phyloP scores from a whole-genome alignment of 2,888 invertebrate genomes.

The Tiphia femorata region DNA sequence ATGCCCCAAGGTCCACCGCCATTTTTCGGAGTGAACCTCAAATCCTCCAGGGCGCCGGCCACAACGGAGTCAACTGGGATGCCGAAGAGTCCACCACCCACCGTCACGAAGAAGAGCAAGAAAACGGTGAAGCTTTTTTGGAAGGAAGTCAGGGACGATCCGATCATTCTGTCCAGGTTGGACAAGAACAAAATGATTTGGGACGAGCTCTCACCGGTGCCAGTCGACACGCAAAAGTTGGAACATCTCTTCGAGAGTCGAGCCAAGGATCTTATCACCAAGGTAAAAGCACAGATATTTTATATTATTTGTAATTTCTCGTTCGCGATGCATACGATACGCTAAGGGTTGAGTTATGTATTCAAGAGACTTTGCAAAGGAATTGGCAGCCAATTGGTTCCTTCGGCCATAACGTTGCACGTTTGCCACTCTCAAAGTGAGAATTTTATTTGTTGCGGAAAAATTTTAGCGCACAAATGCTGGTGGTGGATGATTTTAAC shows the following conservation, averaged over 20 bases:
- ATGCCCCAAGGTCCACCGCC: slow-evolving; percentile 68
- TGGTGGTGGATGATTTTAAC: too few relatives aligned
- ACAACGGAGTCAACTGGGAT: slow-evolving; percentile 42
- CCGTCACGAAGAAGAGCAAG: slow-evolving; percentile 83
- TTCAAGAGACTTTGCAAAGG: too few relatives aligned
- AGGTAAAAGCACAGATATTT: too few relatives aligned
- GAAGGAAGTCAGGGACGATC: slow-evolving; percentile 92
- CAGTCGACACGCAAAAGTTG: slow-evolving; percentile 91
- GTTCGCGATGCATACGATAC: too few relatives aligned
- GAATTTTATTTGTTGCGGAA: too few relatives aligned
- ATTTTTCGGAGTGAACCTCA: slow-evolving; percentile 64
- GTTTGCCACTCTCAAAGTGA: too few relatives aligned
- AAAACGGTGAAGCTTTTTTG: slow-evolving; percentile 98
- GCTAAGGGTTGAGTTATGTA: too few relatives aligned
- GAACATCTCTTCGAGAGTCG: slow-evolving; percentile 98
- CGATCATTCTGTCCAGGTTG: slow-evolving; percentile 74
- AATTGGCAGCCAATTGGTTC: too few relatives aligned
- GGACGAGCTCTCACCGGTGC: slow-evolving; percentile 89
- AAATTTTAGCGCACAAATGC: too few relatives aligned
- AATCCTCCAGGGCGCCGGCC: slow-evolving; percentile 41
- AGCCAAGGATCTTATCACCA: slow-evolving; percentile 93
- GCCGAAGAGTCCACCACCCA: slow-evolving; percentile 57
- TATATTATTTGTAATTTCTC: too few relatives aligned
- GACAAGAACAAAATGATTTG: slow-evolving; percentile 80
- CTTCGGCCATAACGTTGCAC: too few relatives aligned